Evolutionary conservation across 2,888 invertebrate species (phyloP).

Genomic region (Antheraea assamensis): DNA sequence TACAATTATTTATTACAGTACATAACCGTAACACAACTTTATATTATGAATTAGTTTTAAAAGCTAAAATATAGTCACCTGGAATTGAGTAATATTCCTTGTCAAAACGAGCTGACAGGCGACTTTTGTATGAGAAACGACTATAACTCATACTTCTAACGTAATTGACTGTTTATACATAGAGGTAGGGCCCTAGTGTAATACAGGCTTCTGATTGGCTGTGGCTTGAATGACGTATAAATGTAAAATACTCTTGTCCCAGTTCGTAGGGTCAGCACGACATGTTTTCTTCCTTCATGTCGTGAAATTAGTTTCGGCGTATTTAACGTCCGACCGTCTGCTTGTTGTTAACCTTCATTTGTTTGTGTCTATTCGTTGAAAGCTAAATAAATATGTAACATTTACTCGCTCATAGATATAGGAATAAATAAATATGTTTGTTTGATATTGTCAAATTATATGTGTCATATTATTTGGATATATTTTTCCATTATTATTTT

Average conservation of each 20-base stretch:
- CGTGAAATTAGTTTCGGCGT: neutral
- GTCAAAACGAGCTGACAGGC: neutral
- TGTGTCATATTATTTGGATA: too few species aligned
- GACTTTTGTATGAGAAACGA: neutral
- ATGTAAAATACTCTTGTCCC: constrained; percentile 1
- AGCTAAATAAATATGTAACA: too few species aligned
- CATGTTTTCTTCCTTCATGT: too few species aligned
- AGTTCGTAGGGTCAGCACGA: too few species aligned
- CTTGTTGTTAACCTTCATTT: too few species aligned
- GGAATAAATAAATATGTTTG: too few species aligned
- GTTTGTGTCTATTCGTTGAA: too few species aligned
- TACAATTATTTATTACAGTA: too few species aligned
- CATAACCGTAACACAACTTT: neutral
- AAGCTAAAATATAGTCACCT: neutral
- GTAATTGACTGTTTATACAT: neutral
- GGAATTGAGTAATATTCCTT: neutral
- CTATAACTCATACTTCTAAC: constrained; percentile 2
- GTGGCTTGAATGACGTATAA: neutral
- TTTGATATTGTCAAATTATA: too few species aligned
- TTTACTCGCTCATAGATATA: too few species aligned
- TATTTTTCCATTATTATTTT: too few species aligned
- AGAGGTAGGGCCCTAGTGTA: constrained; percentile 1
- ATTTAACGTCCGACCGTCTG: neutral
- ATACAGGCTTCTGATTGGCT: neutral
- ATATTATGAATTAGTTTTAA: too few species aligned